These are phyloP conservation scores for Pyrocephalus nanus DNA, from an alignment of 2,797 vertebrate species.

Conservation along the genomic window DNA sequence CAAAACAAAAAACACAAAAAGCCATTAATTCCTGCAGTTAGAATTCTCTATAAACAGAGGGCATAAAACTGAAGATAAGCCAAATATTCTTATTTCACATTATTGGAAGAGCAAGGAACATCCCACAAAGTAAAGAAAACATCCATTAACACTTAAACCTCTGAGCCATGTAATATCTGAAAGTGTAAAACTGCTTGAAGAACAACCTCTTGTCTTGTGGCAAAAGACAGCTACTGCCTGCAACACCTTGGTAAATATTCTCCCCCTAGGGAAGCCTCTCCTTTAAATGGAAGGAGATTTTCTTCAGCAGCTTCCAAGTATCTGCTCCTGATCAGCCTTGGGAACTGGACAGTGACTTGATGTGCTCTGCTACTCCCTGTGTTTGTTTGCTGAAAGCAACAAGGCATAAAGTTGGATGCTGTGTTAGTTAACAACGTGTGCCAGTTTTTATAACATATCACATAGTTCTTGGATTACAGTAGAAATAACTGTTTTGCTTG, in stretches of 20 bases:
- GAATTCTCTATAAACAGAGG: background rate
- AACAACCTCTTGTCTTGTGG: background rate
- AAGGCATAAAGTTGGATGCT: background rate
- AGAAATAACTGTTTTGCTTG: constrained; percentile 69
- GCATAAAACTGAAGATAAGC: background rate
- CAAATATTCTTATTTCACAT: background rate
- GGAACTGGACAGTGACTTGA: constrained; percentile 1
- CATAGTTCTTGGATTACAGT: constrained; percentile 42
- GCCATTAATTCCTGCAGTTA: background rate
- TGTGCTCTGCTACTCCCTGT: background rate
- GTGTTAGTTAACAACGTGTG: background rate
- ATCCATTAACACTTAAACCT: background rate
- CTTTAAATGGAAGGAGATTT: background rate
- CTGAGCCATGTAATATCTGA: background rate
- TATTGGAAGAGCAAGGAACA: background rate
- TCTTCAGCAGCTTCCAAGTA: background rate
- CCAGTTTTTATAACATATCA: constrained; percentile 2
- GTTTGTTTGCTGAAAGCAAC: background rate
- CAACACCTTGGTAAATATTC: background rate
- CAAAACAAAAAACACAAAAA: background rate
- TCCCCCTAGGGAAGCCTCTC: background rate
- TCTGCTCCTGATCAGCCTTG: background rate
- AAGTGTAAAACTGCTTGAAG: background rate
- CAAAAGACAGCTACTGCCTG: background rate
- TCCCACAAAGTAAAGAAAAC: background rate